Percentiles rank a stretch among this genome's conserved stretches.
Conservation (phyloP, 2,888 invertebrate genomes). For the Callinectes sapidus region DNA sequence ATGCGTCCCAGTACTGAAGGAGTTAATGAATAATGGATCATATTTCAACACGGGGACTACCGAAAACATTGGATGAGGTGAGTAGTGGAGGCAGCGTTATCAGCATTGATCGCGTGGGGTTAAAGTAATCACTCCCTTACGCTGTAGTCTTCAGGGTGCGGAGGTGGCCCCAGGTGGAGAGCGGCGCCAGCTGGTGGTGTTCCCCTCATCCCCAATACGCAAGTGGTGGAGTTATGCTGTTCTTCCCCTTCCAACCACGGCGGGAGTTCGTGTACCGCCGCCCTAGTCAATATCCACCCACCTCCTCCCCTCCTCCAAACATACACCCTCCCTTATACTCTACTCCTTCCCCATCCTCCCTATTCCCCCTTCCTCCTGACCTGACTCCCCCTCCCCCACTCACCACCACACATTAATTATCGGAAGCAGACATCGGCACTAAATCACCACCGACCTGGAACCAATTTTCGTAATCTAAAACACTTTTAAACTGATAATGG, state of each 20-base stretch:
- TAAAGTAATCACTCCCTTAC: background rate
- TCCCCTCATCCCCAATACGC: background rate
- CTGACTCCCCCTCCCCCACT: too few species aligned
- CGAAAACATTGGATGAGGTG: background rate
- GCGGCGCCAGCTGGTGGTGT: background rate
- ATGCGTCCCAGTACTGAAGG: too few species aligned
- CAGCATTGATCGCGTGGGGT: background rate
- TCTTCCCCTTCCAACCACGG: background rate
- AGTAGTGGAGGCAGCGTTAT: background rate
- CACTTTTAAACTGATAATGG: background rate
- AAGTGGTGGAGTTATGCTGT: background rate
- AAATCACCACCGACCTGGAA: conserved; percentile 19
- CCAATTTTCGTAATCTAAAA: conserved; percentile 5
- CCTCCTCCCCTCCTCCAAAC: background rate
- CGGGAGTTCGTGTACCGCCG: background rate
- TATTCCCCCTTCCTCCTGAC: background rate
- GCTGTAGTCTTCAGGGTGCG: background rate
- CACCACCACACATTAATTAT: background rate
- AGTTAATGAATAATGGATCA: too few species aligned
- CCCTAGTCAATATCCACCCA: conserved; percentile 1
- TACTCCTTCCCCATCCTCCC: background rate
- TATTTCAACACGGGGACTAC: background rate
- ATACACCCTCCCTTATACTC: background rate
- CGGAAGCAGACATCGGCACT: conserved; percentile 6
- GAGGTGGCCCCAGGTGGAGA: background rate